Percentiles rank a stretch among this genome's conserved stretches.
These are phyloP conservation scores for Coleophora deauratella DNA, from an alignment of 2,888 invertebrate genomes.

Conservation along the genomic window DNA sequence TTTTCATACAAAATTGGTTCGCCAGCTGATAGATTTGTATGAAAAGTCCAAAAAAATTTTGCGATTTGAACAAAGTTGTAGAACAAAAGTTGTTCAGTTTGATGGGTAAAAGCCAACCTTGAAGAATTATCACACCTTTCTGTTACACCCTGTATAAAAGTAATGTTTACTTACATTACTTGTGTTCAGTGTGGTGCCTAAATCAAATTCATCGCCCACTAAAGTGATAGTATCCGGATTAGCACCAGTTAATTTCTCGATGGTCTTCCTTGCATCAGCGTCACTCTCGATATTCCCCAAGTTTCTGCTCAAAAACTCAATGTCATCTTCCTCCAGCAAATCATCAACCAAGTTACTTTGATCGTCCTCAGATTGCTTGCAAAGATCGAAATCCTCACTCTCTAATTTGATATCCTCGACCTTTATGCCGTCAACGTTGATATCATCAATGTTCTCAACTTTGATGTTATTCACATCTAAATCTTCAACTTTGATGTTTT, in stretches of 20 bases:
- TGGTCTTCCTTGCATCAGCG: conserved; percentile 67
- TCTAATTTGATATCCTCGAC: conserved; percentile 64
- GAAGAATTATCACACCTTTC: no score
- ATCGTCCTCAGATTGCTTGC: conserved; percentile 50
- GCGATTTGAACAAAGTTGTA: no score
- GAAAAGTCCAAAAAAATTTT: no score
- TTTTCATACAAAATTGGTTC: no score
- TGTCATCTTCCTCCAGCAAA: conserved; percentile 62
- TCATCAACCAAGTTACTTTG: conserved; percentile 60
- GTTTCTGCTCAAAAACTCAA: conserved; percentile 66
- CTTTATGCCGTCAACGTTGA: conserved; percentile 52
- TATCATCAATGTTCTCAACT: conserved; percentile 56
- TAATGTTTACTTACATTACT: conserved; percentile 59
- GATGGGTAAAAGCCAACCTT: no score
- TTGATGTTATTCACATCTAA: conserved; percentile 51
- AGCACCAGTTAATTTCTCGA: conserved; percentile 64
- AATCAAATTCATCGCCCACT: conserved; percentile 65
- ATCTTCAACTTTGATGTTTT: conserved; percentile 58
- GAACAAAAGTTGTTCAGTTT: no score
- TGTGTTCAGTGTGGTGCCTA: conserved; percentile 60
- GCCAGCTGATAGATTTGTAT: no score
- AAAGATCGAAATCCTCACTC: conserved; percentile 53
- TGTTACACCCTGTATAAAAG: no score
- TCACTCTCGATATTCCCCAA: conserved; percentile 68
- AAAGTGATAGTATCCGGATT: conserved; percentile 63